phyloP scores from a whole-genome alignment of 2,888 invertebrate species.

The Argyresthia goedartella region DNA sequence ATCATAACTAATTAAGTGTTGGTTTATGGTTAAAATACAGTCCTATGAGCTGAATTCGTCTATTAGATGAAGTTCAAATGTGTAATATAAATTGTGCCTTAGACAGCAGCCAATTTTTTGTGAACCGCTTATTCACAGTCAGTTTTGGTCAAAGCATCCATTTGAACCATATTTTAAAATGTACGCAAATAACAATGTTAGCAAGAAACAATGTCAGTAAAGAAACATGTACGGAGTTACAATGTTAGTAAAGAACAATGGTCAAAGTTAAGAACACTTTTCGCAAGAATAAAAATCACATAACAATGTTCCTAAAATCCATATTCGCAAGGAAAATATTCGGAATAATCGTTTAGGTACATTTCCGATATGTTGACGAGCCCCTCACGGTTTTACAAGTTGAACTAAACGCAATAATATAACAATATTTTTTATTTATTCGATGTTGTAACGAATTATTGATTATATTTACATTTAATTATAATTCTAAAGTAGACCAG shows the following conservation, averaged over 20 bases:
- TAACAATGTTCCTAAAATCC: too few species aligned
- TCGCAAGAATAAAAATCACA: too few species aligned
- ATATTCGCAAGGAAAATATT: too few species aligned
- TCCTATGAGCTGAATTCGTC: neutral
- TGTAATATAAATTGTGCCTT: constrained; percentile 66
- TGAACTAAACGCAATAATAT: constrained; percentile 55
- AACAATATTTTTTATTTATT: constrained; percentile 56
- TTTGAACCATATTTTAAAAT: neutral
- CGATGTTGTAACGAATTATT: constrained; percentile 63
- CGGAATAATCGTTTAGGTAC: too few species aligned
- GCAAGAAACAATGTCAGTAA: neutral
- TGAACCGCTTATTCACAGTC: neutral
- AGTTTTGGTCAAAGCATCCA: too few species aligned
- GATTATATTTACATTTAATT: constrained; percentile 51
- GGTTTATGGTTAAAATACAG: too few species aligned
- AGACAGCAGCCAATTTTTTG: constrained; percentile 26
- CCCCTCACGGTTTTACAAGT: constrained; percentile 12
- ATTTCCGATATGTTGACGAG: too few species aligned
- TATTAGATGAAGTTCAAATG: constrained; percentile 47
- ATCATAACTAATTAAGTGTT: too few species aligned
- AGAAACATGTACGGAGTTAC: neutral
- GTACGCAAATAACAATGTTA: neutral
- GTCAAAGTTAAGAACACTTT: too few species aligned
- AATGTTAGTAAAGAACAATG: too few species aligned
- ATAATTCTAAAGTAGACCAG: constrained; percentile 47